Evolutionary conservation across 1,140 invertebrate species (phyloP).

Genomic region (Drosophila persimilis): DNA sequence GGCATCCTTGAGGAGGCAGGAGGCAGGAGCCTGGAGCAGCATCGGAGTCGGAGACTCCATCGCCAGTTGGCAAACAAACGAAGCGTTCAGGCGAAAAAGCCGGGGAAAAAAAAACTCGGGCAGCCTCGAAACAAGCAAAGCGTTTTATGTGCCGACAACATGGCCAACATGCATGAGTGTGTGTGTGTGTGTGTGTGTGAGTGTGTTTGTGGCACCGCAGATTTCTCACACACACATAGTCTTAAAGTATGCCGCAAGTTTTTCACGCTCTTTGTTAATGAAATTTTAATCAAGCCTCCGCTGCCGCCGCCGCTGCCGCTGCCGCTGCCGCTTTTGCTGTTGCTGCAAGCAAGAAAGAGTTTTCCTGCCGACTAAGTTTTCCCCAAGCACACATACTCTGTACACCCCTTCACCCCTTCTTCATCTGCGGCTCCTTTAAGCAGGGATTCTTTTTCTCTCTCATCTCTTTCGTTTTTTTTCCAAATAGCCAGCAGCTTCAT

Average conservation of each 20-base stretch:
- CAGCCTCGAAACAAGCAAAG: conserved; percentile 67
- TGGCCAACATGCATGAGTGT: conserved; percentile 7
- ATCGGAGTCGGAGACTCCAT: conserved; percentile 11
- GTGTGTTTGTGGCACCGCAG: conserved; percentile 57
- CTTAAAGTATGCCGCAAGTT: conserved; percentile 77
- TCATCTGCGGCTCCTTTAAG: conserved; percentile 46
- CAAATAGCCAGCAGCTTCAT: conserved; percentile 74
- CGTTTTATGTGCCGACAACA: conserved; percentile 65
- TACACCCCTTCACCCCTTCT: conserved; percentile 10
- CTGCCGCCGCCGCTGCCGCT: too few species aligned
- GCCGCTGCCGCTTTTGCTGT: conserved; percentile 7
- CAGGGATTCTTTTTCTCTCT: conserved; percentile 5
- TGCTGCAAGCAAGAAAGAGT: conserved; percentile 51
- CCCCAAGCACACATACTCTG: conserved; percentile 28
- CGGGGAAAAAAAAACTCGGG: conserved; percentile 41
- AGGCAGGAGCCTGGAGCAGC: conserved; percentile 36
- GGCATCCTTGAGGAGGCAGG: conserved; percentile 8
- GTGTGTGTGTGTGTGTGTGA: conserved; percentile 3
- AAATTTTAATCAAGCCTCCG: conserved; percentile 77
- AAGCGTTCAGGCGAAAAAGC: conserved; percentile 80
- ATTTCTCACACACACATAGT: conserved; percentile 53
- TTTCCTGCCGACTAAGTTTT: conserved; percentile 55
- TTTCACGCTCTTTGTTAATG: conserved; percentile 74
- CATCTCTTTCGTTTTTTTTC: not conserved
- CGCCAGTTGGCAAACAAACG: conserved; percentile 77